Evolutionary conservation across 35 echinoderm and acorn worm species (phyloP).

Genomic region (Hemicentrotus pulcherrimus): DNA sequence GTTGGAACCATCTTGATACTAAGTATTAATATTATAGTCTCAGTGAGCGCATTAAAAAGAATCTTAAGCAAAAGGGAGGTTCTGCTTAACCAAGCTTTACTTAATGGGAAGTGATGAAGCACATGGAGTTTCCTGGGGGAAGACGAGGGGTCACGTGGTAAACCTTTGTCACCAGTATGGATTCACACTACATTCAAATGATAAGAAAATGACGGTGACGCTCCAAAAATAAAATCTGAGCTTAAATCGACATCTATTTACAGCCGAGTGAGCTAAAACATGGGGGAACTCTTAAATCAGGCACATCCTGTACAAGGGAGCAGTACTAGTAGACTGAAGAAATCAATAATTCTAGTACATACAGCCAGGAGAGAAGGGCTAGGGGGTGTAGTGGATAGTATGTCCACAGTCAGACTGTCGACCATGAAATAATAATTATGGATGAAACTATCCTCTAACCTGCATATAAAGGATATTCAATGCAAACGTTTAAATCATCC

Average conservation of each 20-base stretch:
- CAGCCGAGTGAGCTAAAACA: neutral
- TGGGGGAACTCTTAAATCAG: constrained; percentile 25
- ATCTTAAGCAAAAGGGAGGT: neutral
- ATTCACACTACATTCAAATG: neutral
- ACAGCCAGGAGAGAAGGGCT: neutral
- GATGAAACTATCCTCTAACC: too few species aligned
- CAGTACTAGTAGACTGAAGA: neutral
- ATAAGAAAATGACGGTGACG: neutral
- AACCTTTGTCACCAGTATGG: neutral
- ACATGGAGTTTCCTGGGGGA: neutral
- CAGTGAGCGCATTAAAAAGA: neutral
- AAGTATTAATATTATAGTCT: neutral
- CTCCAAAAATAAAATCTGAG: constrained; percentile 35
- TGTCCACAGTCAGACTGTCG: neutral
- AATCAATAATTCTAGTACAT: neutral
- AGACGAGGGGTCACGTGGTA: neutral
- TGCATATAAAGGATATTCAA: too few species aligned
- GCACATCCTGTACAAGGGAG: neutral
- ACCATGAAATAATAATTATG: too few species aligned
- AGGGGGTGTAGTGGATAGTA: neutral
- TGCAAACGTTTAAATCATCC: too few species aligned
- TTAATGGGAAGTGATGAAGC: neutral
- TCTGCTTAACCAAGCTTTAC: neutral
- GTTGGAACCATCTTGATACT: neutral
- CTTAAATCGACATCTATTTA: constrained; percentile 29